Conservation (phyloP, 2,797 vertebrate species). For the Erpetoichthys calabaricus region DNA sequence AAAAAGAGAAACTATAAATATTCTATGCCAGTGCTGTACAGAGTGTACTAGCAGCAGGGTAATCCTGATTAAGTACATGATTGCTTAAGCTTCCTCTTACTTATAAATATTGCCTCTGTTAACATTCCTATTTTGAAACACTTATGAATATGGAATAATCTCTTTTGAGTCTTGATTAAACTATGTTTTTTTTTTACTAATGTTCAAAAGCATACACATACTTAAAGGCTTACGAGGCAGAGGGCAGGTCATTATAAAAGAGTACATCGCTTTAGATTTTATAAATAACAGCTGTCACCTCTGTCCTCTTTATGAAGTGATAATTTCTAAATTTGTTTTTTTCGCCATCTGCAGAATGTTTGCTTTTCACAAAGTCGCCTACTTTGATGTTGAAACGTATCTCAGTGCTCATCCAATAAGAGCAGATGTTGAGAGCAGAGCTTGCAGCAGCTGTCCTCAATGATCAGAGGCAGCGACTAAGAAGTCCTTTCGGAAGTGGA, state of each 20-base stretch:
- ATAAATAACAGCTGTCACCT: neutral
- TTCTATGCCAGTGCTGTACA: too few relatives aligned
- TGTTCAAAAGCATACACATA: neutral
- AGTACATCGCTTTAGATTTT: neutral
- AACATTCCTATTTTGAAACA: too few relatives aligned
- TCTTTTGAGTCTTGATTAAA: too few relatives aligned
- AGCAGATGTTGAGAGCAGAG: conserved; percentile 4
- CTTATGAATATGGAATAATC: too few relatives aligned
- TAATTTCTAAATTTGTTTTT: conserved; percentile 1
- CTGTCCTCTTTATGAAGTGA: neutral
- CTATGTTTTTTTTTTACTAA: neutral
- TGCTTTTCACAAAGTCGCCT: neutral
- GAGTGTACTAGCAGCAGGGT: too few relatives aligned
- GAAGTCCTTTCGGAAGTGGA: too few relatives aligned
- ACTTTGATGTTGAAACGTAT: conserved; percentile 1
- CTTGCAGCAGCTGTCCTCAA: neutral
- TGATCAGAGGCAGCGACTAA: too few relatives aligned
- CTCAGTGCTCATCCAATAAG: neutral
- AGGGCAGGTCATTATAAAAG: neutral
- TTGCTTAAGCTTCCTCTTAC: too few relatives aligned
- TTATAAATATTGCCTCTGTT: too few relatives aligned
- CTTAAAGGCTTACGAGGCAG: neutral
- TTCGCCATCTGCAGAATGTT: neutral
- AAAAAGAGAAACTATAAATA: too few relatives aligned
- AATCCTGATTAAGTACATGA: too few relatives aligned